Conservation (phyloP, 2,113 vertebrate genomes). For the Picathartes gymnocephalus region DNA sequence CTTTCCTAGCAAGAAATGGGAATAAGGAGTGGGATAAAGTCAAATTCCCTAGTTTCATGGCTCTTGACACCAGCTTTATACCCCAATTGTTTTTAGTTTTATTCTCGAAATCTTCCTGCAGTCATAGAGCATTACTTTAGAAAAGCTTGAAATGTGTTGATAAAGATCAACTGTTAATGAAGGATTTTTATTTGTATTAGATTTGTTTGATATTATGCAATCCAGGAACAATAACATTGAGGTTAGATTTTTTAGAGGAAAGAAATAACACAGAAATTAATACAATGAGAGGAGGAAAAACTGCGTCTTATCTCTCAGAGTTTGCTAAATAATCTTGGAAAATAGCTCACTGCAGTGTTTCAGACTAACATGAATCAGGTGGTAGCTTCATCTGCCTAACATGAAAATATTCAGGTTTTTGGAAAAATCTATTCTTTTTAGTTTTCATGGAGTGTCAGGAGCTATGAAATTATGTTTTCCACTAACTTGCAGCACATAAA, state of each 20-base stretch:
- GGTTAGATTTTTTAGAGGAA: not conserved
- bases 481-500: not conserved
- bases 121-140: not conserved
- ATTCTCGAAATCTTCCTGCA: not conserved
- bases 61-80: not conserved
- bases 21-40: not conserved
- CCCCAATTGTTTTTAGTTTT: not conserved
- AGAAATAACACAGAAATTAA: not conserved
- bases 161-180: not conserved
- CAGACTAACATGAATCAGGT: not conserved
- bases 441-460: not conserved
- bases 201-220: not conserved
- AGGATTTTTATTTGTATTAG: not conserved
- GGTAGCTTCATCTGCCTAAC: not conserved
- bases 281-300: not conserved
- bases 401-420: not conserved
- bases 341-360: not conserved
- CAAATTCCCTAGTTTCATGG: not conserved
- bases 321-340: not conserved
- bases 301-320: not conserved
- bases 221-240: accelerated
- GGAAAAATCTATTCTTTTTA: not conserved
- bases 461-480: not conserved
- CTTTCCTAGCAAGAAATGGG: not conserved
- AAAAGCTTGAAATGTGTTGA: not conserved